Percentiles rank a stretch among this genome's conserved stretches.
These are phyloP conservation scores for Thripadectes ignobilis DNA, from an alignment of 2,797 vertebrate genomes.

Conservation along the genomic window DNA sequence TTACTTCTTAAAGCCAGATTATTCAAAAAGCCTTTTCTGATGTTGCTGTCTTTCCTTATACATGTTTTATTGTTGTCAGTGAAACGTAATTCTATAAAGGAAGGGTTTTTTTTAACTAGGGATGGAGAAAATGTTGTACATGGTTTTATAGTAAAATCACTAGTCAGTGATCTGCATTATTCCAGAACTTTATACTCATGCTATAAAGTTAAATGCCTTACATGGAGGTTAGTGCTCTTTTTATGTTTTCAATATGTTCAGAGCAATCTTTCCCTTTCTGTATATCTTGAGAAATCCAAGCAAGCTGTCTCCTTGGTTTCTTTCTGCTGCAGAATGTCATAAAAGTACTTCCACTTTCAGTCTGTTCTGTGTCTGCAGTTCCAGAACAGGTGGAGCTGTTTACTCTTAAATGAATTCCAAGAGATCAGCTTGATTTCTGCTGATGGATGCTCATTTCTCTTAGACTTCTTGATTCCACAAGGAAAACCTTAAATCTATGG, in stretches of 20 bases:
- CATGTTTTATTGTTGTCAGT: not conserved
- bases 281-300: not conserved
- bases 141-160: not conserved
- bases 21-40: not conserved
- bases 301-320: not conserved
- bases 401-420: not conserved
- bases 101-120: not conserved
- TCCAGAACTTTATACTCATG: not conserved
- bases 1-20: not conserved
- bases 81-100: not conserved
- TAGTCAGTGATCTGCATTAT: not conserved
- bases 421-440: not conserved
- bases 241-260: not conserved
- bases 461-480: not conserved
- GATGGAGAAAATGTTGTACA: accelerated
- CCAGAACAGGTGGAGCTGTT: not conserved
- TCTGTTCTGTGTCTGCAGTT: not conserved
- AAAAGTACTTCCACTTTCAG: not conserved
- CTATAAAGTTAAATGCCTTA: not conserved
- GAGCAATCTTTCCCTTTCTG: not conserved
- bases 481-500: not conserved
- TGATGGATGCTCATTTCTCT: not conserved
- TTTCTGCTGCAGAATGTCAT: not conserved
- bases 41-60: not conserved
- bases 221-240: not conserved